phyloP scores from a whole-genome alignment of 2,797 vertebrate genomes.

The Erpetoichthys calabaricus region DNA sequence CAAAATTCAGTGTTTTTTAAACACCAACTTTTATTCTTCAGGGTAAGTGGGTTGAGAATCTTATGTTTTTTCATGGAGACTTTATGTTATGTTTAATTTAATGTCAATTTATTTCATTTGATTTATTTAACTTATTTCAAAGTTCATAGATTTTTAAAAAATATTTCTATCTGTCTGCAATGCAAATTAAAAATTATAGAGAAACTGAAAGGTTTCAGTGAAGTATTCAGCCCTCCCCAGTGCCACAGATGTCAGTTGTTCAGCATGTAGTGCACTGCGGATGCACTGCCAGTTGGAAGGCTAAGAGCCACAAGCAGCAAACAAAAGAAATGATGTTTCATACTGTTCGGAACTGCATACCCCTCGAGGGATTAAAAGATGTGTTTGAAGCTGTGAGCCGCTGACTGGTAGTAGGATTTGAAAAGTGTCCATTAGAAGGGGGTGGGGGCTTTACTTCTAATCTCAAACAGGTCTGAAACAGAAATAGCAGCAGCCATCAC shows the following conservation, averaged over 20 bases:
- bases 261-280: neutral
- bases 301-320: slow-evolving; percentile 1
- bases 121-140: too few species aligned
- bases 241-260: slow-evolving; percentile 6
- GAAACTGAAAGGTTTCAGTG: slow-evolving; percentile 7
- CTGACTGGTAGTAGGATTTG: neutral
- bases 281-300: slow-evolving; percentile 1
- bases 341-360: neutral
- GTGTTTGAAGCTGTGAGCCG: neutral
- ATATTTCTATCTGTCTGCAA: too few species aligned
- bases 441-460: too few species aligned
- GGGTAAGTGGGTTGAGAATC: too few species aligned
- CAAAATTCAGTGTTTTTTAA: too few species aligned
- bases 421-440: neutral
- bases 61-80: too few species aligned
- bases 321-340: slow-evolving; percentile 6
- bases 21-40: too few species aligned
- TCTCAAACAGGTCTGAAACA: too few species aligned
- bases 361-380: neutral
- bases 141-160: too few species aligned
- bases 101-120: too few species aligned
- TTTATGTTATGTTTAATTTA: too few species aligned
- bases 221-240: neutral
- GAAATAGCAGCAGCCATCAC: too few species aligned
- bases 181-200: neutral